Conservation (phyloP, 2,888 invertebrate species). For the Drosophila atroscutellata region DNA sequence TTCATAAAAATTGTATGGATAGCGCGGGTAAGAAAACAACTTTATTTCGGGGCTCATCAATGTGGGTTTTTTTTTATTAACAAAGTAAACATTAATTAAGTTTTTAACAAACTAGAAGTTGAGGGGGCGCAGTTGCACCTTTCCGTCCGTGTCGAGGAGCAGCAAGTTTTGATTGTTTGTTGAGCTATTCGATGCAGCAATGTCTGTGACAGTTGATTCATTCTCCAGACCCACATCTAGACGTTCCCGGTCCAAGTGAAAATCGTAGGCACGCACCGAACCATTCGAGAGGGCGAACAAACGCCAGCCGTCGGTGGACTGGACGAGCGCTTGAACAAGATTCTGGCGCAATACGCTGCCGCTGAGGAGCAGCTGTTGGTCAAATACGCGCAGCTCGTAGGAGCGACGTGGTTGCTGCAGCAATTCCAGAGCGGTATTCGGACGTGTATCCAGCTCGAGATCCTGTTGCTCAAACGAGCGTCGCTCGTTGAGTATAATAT, state of each 20-base stretch:
- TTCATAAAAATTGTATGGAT: neutral
- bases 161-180: conserved; percentile 63
- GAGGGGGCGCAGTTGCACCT: conserved; percentile 65
- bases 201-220: conserved; percentile 52
- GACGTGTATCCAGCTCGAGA: conserved; percentile 58
- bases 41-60: conserved; percentile 23
- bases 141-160: conserved; percentile 59
- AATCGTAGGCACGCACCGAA: conserved; percentile 79
- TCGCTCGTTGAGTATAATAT: conserved; percentile 83
- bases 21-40: conserved; percentile 21
- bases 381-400: conserved; percentile 79
- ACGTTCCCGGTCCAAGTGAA: conserved; percentile 77
- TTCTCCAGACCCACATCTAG: conserved; percentile 7
- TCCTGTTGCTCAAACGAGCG: conserved; percentile 58
- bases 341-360: conserved; percentile 81
- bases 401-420: conserved; percentile 74
- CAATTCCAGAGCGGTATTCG: conserved; percentile 73
- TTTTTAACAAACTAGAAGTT: conserved; percentile 52
- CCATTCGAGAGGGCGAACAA: conserved; percentile 82
- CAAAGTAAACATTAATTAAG: conserved; percentile 20
- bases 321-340: conserved; percentile 79
- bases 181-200: conserved; percentile 66
- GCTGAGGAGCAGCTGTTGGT: conserved; percentile 81
- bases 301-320: conserved; percentile 82
- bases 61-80: conserved; percentile 17